These are phyloP conservation scores for Odocoileus virginianus DNA, from an alignment of 2,113 vertebrate species.

Conservation along the genomic window DNA sequence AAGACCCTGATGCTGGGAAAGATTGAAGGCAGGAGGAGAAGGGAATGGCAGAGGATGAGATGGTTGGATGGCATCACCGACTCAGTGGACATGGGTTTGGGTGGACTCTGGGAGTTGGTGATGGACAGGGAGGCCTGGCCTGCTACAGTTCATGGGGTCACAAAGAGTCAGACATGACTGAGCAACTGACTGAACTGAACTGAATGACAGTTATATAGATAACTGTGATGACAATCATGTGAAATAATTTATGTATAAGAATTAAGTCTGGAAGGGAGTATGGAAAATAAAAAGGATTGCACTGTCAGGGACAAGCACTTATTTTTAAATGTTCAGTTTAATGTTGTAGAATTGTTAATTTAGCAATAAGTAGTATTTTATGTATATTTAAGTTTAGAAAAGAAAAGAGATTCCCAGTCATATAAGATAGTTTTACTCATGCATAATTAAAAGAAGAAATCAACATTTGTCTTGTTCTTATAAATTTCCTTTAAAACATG, in stretches of 20 bases:
- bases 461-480: conserved; percentile 46
- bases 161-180: not conserved
- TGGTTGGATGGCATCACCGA: not conserved
- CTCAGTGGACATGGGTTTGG: not conserved
- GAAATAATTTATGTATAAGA: not conserved
- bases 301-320: not conserved
- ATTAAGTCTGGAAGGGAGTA: not conserved
- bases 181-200: not conserved
- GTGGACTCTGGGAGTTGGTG: not conserved
- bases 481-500: conserved; percentile 53
- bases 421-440: conserved; percentile 8
- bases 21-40: not conserved
- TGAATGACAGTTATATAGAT: not conserved
- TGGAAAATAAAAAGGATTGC: not conserved
- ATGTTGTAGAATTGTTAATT: not conserved
- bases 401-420: not conserved
- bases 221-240: not conserved
- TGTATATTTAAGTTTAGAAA: conserved; percentile 11
- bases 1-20: not conserved
- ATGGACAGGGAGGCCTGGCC: not conserved
- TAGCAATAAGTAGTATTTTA: conserved; percentile 15
- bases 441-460: conserved; percentile 62
- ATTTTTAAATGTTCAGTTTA: not conserved
- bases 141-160: not conserved
- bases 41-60: not conserved